Conservation (phyloP, 2,797 vertebrate genomes). For the Furcifer pardalis region DNA sequence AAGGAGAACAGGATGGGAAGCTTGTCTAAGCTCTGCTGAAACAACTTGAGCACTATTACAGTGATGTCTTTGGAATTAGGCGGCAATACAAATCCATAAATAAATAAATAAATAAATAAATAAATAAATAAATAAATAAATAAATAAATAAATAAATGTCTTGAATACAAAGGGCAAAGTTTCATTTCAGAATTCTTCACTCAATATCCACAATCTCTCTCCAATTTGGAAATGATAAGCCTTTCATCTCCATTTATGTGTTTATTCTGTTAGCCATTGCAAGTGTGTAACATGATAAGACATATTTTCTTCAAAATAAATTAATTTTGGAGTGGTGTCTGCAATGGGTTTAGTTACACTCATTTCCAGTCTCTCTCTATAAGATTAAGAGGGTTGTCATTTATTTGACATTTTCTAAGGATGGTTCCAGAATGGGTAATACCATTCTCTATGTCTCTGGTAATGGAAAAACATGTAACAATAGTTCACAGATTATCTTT, state of each 20-base stretch:
- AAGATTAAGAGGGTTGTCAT: conserved; percentile 44
- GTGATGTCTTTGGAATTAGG: neutral
- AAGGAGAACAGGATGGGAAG: neutral
- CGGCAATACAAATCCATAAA: no score
- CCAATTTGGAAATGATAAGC: conserved; percentile 36
- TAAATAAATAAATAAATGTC: no score
- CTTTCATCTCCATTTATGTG: conserved; percentile 40
- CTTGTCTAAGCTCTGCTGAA: neutral
- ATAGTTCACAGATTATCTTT: conserved; percentile 31
- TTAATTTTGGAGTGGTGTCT: conserved; percentile 54
- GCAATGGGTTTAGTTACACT: conserved; percentile 63
- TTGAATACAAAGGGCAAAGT: neutral
- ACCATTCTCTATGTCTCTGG: conserved; percentile 34
- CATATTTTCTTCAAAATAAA: conserved; percentile 59
- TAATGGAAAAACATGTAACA: conserved; percentile 29
- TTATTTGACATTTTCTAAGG: conserved; percentile 48
- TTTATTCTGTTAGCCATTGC: conserved; percentile 53
- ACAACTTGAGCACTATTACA: neutral
- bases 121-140: no score
- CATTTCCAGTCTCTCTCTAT: conserved; percentile 41
- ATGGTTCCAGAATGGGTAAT: conserved; percentile 44
- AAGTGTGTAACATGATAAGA: conserved; percentile 42
- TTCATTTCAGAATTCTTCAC: conserved; percentile 41
- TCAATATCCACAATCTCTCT: conserved; percentile 22
- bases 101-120: no score